Conservation (phyloP, 2,113 vertebrate genomes). For the Tragelaphus scriptus region DNA sequence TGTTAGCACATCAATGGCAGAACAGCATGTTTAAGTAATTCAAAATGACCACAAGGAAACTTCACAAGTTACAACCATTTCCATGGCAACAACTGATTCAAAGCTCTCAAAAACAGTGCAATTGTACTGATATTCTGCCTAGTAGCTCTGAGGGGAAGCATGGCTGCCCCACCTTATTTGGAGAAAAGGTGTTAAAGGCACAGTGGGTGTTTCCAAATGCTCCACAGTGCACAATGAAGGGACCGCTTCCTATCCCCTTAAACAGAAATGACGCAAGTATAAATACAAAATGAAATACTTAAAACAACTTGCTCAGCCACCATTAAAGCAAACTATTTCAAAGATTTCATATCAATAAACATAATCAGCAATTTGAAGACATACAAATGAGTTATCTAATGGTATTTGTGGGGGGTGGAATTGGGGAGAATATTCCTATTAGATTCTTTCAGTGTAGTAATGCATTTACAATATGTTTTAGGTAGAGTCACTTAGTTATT, state of each 20-base stretch:
- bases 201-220: not conserved
- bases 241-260: not conserved
- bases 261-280: not conserved
- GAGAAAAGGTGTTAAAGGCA: not conserved
- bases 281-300: not conserved
- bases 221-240: too few species aligned
- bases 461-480: not conserved
- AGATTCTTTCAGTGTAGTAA: not conserved
- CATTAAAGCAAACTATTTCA: not conserved
- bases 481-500: not conserved
- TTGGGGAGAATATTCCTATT: not conserved
- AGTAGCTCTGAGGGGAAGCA: not conserved
- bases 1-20: rapidly evolving
- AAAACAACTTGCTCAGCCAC: not conserved
- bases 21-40: not conserved
- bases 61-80: not conserved
- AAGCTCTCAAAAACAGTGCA: not conserved
- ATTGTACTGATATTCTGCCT: not conserved
- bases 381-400: not conserved
- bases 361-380: not conserved
- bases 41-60: not conserved
- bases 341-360: not conserved
- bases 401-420: rapidly evolving
- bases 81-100: not conserved
- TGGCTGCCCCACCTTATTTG: rapidly evolving